phyloP scores from a whole-genome alignment of 2,113 vertebrate species.

The Corydoras maculifer region DNA sequence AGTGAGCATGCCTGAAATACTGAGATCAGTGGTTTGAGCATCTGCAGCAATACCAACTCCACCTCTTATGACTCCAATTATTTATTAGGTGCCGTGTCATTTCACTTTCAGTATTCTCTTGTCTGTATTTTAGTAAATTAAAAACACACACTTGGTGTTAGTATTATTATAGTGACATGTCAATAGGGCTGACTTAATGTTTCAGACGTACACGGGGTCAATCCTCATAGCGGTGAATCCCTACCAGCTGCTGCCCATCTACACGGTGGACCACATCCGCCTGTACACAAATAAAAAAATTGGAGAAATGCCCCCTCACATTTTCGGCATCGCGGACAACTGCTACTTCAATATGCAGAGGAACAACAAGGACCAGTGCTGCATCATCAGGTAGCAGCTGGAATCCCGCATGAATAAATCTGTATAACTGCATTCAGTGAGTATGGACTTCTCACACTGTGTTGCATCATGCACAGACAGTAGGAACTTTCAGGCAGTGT shows the following conservation, averaged over 20 bases:
- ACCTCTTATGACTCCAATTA: too few relatives aligned
- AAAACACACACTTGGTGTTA: not conserved
- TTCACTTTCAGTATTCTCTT: not conserved
- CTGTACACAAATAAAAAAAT: slow-evolving; percentile 98
- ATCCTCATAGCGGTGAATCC: slow-evolving; percentile 96
- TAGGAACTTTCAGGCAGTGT: too few relatives aligned
- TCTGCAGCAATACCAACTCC: not conserved
- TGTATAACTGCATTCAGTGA: not conserved
- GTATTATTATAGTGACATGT: too few relatives aligned
- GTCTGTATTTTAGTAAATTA: not conserved
- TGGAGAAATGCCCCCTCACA: slow-evolving; percentile 93
- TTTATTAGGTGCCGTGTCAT: not conserved
- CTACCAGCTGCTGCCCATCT: slow-evolving; percentile 95
- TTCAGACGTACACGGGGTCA: slow-evolving; percentile 91
- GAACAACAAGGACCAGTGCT: slow-evolving; percentile 92
- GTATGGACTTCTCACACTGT: too few relatives aligned
- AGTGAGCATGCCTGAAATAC: not conserved
- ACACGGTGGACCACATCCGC: slow-evolving; percentile 91
- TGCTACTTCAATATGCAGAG: slow-evolving; percentile 99
- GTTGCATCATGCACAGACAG: too few relatives aligned
- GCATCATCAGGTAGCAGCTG: slow-evolving; percentile 81
- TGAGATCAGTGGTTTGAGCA: not conserved
- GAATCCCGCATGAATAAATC: not conserved
- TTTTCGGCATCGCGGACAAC: slow-evolving; percentile 96
- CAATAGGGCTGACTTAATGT: not conserved